Percentiles rank a stretch among this genome's conserved stretches.
These are phyloP conservation scores for Barypeithes pellucidus DNA, from an alignment of 2,888 invertebrate genomes.

Conservation along the genomic window DNA sequence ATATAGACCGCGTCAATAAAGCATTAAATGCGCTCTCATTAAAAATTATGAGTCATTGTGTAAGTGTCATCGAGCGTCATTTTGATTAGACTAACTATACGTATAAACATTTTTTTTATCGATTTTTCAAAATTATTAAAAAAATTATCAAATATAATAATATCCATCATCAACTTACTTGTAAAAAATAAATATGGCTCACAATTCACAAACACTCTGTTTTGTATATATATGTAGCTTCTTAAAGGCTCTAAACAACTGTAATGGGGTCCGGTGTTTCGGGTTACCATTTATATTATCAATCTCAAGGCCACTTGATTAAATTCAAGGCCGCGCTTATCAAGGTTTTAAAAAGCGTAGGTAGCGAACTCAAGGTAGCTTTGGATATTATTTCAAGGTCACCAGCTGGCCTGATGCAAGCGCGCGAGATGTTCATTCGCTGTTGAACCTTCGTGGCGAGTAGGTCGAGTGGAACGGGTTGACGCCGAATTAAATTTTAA, in stretches of 20 bases:
- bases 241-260: background rate
- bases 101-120: too few relatives aligned
- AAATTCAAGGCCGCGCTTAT: background rate
- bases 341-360: too few relatives aligned
- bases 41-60: too few relatives aligned
- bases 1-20: too few relatives aligned
- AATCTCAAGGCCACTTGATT: background rate
- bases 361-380: background rate
- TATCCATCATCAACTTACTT: background rate
- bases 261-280: background rate
- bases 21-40: too few relatives aligned
- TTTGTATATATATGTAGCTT: background rate
- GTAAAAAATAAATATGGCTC: background rate
- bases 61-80: too few relatives aligned
- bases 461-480: background rate
- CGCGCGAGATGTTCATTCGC: background rate
- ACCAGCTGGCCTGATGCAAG: background rate
- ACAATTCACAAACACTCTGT: background rate
- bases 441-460: background rate
- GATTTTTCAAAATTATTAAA: too few relatives aligned
- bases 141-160: too few relatives aligned
- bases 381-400: background rate
- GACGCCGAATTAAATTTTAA: background rate
- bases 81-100: too few relatives aligned
- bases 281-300: background rate